These are phyloP conservation scores for Rhinolophus ferrumequinum DNA, from an alignment of 2,113 vertebrate species.

Conservation along the genomic window DNA sequence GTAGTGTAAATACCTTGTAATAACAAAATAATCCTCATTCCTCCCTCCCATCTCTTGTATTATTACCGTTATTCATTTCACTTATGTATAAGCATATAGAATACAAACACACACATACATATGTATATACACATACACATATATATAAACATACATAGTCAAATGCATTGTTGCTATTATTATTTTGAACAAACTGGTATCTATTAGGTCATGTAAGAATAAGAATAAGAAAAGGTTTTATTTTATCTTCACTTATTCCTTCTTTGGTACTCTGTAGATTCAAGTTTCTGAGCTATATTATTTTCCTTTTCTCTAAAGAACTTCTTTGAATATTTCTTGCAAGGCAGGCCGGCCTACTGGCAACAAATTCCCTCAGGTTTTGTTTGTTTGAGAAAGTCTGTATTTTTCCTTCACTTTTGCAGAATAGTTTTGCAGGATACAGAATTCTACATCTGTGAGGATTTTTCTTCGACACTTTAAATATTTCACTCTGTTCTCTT, in stretches of 20 bases:
- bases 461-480: neutral
- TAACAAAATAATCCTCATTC: neutral
- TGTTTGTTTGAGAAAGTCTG: neutral
- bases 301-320: neutral
- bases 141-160: neutral
- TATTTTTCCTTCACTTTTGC: neutral
- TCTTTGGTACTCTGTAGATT: neutral
- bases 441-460: neutral
- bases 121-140: neutral
- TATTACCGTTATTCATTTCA: neutral
- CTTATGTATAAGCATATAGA: neutral
- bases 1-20: neutral
- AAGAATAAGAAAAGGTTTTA: neutral
- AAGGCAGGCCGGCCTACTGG: neutral
- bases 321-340: neutral
- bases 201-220: neutral
- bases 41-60: neutral
- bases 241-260: neutral
- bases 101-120: neutral
- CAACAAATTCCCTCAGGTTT: neutral
- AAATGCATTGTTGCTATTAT: neutral
- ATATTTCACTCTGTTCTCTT: neutral
- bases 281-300: neutral
- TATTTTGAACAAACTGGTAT: neutral
- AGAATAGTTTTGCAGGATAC: neutral